These are phyloP conservation scores for Dinocampus coccinellae DNA, from an alignment of 2,888 invertebrate genomes.

Conservation along the genomic window DNA sequence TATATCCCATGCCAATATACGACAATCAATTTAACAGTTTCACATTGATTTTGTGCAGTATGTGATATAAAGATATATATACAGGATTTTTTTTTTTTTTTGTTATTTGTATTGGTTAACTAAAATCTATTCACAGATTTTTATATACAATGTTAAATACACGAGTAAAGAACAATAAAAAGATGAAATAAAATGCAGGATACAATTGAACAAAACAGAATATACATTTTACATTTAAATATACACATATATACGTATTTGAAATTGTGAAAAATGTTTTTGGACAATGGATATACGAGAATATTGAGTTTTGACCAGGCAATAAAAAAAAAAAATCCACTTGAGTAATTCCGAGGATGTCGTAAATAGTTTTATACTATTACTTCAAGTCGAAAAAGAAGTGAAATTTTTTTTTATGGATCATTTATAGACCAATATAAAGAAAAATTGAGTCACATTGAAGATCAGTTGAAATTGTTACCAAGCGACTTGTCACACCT, in stretches of 20 bases:
- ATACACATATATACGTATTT: neutral
- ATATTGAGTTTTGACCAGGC: neutral
- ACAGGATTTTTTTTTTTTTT: too few species aligned
- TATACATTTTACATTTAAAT: neutral
- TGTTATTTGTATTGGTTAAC: neutral
- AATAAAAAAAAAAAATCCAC: neutral
- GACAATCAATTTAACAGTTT: neutral
- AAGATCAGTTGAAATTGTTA: neutral
- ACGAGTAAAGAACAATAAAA: neutral
- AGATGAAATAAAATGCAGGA: too few species aligned
- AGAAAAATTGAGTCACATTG: neutral
- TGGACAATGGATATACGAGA: neutral
- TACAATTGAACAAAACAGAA: neutral
- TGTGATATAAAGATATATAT: neutral
- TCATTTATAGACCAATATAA: neutral
- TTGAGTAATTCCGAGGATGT: neutral
- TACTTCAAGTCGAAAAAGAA: neutral
- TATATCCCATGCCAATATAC: too few species aligned
- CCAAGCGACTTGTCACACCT: neutral
- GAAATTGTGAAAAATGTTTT: neutral
- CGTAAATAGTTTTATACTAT: neutral
- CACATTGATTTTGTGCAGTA: neutral
- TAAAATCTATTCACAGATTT: neutral
- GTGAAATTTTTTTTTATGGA: neutral
- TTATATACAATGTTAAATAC: neutral